phyloP scores from a whole-genome alignment of 2,888 invertebrate species.

The Pegoplata infirma region DNA sequence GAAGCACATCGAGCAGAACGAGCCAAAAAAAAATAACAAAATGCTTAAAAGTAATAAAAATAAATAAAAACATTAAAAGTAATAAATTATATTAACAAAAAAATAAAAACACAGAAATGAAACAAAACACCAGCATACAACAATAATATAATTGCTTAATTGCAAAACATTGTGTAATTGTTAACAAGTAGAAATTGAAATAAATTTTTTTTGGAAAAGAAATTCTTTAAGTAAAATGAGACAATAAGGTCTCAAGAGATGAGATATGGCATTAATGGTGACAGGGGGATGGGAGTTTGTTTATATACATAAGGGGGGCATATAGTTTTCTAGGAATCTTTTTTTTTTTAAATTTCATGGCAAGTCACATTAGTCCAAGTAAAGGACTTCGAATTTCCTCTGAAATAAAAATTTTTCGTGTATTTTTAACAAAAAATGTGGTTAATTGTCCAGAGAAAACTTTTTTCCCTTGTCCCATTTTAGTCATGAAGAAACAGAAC shows the following conservation, averaged over 20 bases:
- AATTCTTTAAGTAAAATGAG: constrained; percentile 8
- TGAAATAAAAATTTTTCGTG: too few species aligned
- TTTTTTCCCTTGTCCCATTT: too few species aligned
- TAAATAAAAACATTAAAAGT: constrained; percentile 72
- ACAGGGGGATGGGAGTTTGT: neutral
- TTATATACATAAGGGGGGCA: neutral
- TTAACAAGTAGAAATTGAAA: constrained; percentile 60
- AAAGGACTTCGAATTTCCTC: too few species aligned
- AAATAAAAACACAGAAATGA: neutral
- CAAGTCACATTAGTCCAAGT: too few species aligned
- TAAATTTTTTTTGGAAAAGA: constrained; percentile 29
- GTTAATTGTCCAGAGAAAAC: too few species aligned
- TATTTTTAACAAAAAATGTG: too few species aligned
- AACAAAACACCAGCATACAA: constrained; percentile 43
- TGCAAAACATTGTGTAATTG: constrained; percentile 65
- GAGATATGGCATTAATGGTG: constrained; percentile 30
- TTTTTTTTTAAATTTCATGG: too few species aligned
- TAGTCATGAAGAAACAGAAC: too few species aligned
- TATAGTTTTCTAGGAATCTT: neutral
- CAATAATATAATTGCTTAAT: constrained; percentile 74
- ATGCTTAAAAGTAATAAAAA: constrained; percentile 66
- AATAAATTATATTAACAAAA: constrained; percentile 74
- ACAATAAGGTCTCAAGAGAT: constrained; percentile 55
- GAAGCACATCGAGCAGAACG: constrained; percentile 14
- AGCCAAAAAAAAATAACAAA: constrained; percentile 27